Conservation (phyloP, 1,140 invertebrate species). For the Phymorhynchus buccinoides region DNA sequence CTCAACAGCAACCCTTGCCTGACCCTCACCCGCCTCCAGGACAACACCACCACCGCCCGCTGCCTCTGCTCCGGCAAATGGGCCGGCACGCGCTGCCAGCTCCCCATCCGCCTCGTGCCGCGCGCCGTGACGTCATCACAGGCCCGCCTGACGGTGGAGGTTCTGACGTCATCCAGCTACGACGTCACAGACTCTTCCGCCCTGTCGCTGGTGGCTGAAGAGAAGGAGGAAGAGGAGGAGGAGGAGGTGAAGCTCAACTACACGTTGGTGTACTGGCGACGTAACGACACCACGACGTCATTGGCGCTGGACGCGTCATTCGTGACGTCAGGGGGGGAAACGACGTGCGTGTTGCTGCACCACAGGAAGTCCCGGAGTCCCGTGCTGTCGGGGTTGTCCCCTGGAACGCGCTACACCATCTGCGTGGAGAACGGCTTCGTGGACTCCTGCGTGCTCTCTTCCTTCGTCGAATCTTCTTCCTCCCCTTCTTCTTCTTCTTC, state of each 20-base stretch:
- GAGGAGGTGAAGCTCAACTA: constrained; percentile 25
- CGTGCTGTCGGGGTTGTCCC: background rate
- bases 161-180: background rate
- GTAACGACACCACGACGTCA: background rate
- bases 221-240: background rate
- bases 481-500: background rate
- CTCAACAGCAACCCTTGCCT: constrained; percentile 37
- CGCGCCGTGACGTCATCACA: constrained; percentile 13
- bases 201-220: background rate
- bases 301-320: background rate
- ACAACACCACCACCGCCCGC: constrained; percentile 21
- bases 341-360: constrained; percentile 35
- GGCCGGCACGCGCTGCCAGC: constrained; percentile 29
- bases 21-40: background rate
- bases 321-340: background rate
- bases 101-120: constrained; percentile 8
- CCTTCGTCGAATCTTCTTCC: constrained; percentile 21
- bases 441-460: constrained; percentile 33
- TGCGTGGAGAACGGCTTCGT: constrained; percentile 34
- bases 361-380: background rate
- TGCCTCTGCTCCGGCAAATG: constrained; percentile 19
- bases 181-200: background rate
- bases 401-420: constrained; percentile 31
- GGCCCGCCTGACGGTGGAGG: constrained; percentile 5
- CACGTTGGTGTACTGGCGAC: constrained; percentile 35